phyloP scores from a whole-genome alignment of 2,888 invertebrate genomes.

The Epistrophella euchroma region DNA sequence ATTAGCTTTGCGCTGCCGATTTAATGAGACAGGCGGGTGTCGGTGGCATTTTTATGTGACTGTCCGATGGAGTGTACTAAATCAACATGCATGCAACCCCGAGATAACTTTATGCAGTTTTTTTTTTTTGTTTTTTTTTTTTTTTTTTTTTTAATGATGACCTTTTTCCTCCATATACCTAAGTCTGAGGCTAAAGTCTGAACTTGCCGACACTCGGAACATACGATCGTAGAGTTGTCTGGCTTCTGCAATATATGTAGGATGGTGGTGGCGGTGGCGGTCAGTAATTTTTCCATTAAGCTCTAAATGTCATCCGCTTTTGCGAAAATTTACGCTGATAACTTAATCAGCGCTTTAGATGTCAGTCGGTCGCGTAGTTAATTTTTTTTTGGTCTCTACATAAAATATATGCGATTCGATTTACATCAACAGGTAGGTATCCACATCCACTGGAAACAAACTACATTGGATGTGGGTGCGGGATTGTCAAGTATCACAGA shows the following conservation, averaged over 20 bases:
- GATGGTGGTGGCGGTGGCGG: background rate
- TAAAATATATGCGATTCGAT: background rate
- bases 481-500: background rate
- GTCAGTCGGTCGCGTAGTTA: conserved; percentile 51
- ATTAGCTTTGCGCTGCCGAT: conserved; percentile 50
- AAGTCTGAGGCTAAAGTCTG: conserved; percentile 39
- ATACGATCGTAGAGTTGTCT: conserved; percentile 36
- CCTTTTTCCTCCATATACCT: conserved; percentile 63
- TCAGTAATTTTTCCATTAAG: conserved; percentile 71
- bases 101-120: conserved; percentile 65
- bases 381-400: background rate
- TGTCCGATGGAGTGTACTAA: conserved; percentile 47
- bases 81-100: conserved; percentile 39
- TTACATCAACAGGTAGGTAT: conserved; percentile 31
- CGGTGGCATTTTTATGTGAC: conserved; percentile 74
- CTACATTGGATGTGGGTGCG: conserved; percentile 24
- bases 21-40: conserved; percentile 72
- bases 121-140: conserved; percentile 24
- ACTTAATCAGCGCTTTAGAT: conserved; percentile 67
- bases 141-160: conserved; percentile 42
- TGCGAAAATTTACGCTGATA: conserved; percentile 60
- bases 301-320: conserved; percentile 64
- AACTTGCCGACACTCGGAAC: conserved; percentile 61
- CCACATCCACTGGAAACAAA: background rate
- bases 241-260: background rate